Evolutionary conservation across 2,888 invertebrate genomes (phyloP).

Genomic region (Nezara viridula): DNA sequence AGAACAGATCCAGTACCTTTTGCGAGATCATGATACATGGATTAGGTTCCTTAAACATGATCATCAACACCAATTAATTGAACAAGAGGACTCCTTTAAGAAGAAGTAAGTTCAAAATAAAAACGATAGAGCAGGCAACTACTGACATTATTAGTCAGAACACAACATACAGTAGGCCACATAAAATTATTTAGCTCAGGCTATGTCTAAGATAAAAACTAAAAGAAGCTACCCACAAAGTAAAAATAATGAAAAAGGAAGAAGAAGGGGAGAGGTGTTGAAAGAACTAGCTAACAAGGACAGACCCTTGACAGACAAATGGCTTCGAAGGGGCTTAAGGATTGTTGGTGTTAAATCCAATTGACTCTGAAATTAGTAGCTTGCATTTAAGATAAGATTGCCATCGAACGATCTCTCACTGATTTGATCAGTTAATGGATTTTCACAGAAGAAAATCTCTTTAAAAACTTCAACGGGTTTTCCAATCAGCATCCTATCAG

Average conservation of each 20-base stretch:
- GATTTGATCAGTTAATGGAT: constrained; percentile 45
- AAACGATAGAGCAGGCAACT: no score
- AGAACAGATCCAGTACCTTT: no score
- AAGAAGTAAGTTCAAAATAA: no score
- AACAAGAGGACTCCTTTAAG: no score
- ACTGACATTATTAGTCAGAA: no score
- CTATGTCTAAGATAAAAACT: not conserved
- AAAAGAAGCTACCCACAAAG: not conserved
- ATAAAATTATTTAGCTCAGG: no score
- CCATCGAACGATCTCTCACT: not conserved
- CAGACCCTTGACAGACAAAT: not conserved
- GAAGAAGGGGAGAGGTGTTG: not conserved
- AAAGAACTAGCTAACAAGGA: constrained; percentile 1
- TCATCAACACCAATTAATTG: no score
- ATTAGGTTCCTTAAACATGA: no score
- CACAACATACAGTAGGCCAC: no score
- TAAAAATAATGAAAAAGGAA: not conserved
- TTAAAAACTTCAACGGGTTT: not conserved
- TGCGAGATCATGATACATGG: no score
- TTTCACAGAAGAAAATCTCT: constrained; percentile 11
- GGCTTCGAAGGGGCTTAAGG: not conserved
- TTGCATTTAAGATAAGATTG: constrained; percentile 45
- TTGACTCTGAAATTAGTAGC: constrained; percentile 39
- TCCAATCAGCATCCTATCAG: not conserved
- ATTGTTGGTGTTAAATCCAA: constrained; percentile 13